phyloP scores from a whole-genome alignment of 1,140 invertebrate genomes.

The Carcinoscorpius rotundicauda region DNA sequence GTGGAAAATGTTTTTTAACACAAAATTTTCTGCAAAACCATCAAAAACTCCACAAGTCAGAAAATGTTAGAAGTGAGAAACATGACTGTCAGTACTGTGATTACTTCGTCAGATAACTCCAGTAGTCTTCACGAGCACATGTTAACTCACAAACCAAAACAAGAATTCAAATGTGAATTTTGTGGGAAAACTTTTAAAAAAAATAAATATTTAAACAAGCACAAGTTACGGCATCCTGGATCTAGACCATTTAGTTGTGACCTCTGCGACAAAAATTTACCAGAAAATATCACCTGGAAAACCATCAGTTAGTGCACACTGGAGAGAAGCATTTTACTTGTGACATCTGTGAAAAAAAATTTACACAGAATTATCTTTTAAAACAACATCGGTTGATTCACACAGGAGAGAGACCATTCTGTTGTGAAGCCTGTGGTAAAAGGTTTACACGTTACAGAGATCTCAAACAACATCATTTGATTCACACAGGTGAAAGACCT shows the following conservation, averaged over 20 bases:
- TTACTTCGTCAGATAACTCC: too few species aligned
- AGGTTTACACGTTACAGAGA: slow-evolving; percentile 11
- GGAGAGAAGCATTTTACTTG: slow-evolving; percentile 73
- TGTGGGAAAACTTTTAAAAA: neutral
- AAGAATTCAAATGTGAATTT: neutral
- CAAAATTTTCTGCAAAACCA: too few species aligned
- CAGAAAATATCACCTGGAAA: slow-evolving; percentile 78
- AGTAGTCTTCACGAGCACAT: too few species aligned
- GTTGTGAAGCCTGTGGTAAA: slow-evolving; percentile 75
- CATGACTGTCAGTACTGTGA: too few species aligned
- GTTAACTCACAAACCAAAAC: too few species aligned
- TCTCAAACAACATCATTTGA: slow-evolving; percentile 6
- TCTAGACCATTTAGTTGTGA: slow-evolving; percentile 81
- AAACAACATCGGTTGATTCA: slow-evolving; percentile 89
- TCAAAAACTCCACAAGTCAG: too few species aligned
- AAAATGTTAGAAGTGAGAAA: too few species aligned
- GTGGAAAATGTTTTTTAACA: too few species aligned
- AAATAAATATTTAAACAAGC: slow-evolving; percentile 73
- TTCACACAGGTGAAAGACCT: slow-evolving; percentile 30
- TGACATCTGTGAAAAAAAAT: slow-evolving; percentile 88
- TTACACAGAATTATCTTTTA: slow-evolving; percentile 96
- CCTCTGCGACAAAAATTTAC: slow-evolving; percentile 84
- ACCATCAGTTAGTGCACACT: slow-evolving; percentile 57
- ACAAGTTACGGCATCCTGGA: slow-evolving; percentile 64
- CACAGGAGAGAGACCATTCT: slow-evolving; percentile 92